Percentiles rank a stretch among this genome's conserved stretches.
Conservation (phyloP, 2,888 invertebrate species). For the Gymnocheta viridis region DNA sequence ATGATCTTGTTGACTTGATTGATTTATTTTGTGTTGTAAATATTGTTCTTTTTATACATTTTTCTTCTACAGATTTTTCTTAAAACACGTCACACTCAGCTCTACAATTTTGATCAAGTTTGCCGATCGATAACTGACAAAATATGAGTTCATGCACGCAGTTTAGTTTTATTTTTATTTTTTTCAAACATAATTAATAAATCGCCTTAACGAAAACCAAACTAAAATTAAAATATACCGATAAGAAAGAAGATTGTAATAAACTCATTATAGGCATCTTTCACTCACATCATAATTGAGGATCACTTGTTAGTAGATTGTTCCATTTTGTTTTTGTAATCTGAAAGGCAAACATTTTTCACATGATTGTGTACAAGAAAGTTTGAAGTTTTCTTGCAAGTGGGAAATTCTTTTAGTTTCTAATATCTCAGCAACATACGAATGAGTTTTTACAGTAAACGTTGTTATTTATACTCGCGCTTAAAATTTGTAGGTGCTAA, state of each 20-base stretch:
- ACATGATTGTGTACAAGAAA: conserved; percentile 11
- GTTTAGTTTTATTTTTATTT: neutral
- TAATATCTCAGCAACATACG: too few species aligned
- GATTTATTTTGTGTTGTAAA: conserved; percentile 80
- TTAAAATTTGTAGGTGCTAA: too few species aligned
- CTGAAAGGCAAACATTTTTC: conserved; percentile 8
- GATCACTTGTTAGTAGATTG: conserved; percentile 40
- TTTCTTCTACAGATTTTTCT: conserved; percentile 11
- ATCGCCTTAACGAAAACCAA: conserved; percentile 73
- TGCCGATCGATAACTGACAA: conserved; percentile 53
- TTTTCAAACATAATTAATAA: conserved; percentile 70
- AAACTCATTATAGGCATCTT: conserved; percentile 64
- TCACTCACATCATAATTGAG: conserved; percentile 57
- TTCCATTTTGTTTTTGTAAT: conserved; percentile 11
- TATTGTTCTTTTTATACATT: conserved; percentile 55
- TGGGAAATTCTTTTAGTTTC: too few species aligned
- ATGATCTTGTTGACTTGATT: conserved; percentile 80
- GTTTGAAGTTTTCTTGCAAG: conserved; percentile 17
- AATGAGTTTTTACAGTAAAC: neutral
- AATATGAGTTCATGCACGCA: conserved; percentile 45
- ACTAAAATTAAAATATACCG: conserved; percentile 46
- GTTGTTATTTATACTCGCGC: too few species aligned
- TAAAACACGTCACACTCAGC: conserved; percentile 10
- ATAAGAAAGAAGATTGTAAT: conserved; percentile 56
- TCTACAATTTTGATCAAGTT: neutral